Evolutionary conservation across 2,797 vertebrate genomes (phyloP).

Genomic region (Geotria australis): DNA sequence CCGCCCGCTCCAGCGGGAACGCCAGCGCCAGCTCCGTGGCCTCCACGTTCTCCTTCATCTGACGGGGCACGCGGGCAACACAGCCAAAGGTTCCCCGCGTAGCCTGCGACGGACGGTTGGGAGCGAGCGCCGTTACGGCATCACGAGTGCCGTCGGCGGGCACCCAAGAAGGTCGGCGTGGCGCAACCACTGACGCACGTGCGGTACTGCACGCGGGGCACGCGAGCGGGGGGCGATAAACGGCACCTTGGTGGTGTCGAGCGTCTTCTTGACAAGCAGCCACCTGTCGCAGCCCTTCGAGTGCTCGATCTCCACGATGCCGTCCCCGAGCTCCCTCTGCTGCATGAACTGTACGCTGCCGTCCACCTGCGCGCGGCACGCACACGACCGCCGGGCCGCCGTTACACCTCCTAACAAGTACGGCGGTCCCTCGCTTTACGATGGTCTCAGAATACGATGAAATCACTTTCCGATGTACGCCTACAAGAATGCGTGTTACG

Average conservation of each 20-base stretch:
- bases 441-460: too few relatives aligned
- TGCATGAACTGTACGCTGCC: conserved; percentile 17
- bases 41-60: conserved; percentile 27
- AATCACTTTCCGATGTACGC: too few relatives aligned
- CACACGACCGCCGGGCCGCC: too few relatives aligned
- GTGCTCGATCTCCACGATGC: conserved; percentile 22
- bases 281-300: conserved; percentile 19
- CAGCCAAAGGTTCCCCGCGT: neutral
- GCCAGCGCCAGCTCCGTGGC: conserved; percentile 26
- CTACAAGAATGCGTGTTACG: too few relatives aligned
- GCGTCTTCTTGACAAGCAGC: conserved; percentile 21
- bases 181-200: too few relatives aligned
- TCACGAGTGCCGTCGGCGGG: too few relatives aligned
- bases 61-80: conserved; percentile 1
- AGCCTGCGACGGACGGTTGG: neutral
- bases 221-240: neutral
- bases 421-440: too few relatives aligned
- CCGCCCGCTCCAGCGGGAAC: conserved; percentile 13
- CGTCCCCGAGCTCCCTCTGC: conserved; percentile 19
- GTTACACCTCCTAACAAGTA: too few relatives aligned
- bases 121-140: neutral
- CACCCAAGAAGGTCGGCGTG: too few relatives aligned
- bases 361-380: conserved; percentile 10
- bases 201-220: neutral
- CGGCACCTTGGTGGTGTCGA: conserved; percentile 17